Base-by-base conservation (phyloP, 1,140 invertebrate species). In the Drosophila mayri region DNA sequence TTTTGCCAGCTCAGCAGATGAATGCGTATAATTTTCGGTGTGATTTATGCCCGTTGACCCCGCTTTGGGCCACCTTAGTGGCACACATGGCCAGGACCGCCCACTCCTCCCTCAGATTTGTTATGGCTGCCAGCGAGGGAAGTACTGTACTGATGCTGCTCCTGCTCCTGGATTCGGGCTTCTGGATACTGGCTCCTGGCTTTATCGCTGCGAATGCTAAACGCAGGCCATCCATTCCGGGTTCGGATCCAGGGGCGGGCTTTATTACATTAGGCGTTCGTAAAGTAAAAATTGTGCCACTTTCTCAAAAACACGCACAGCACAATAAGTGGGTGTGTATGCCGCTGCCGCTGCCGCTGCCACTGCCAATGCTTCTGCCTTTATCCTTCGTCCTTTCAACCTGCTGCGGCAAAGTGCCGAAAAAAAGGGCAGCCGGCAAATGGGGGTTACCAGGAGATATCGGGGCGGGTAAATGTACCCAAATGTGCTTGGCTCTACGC, bases 21-120 rank as follows among this genome's bases (percentile, higher is more conserved):
- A 92, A 92, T 90, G 90, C 86, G 78, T 88, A 88, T 90, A 92
- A 92, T 88, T 92, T 92, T 91, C 79, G 78, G 77, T 92, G 85
- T 92, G 91, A 92, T 92, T 92, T 92, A 92, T 92, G 77, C 59
- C 81, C 81, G 79, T 76, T 90, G 85, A 88, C 85, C 85, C 86
- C 78, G 76, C 84, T 77, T 76, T 64, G 50, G 77, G 85, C 76
- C 65, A 60, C 57, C 63, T 68, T 76, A 76, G 65, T 32, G 50
- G 70, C 85, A 88, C 85, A 85, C 85, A 88, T 80, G 80, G 84
- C 77, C 47, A 47, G 35, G 35, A 47, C 46, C 57, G 50, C 18
- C 38, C 62, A 32, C 11, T 22, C n/a, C 80, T 68, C 82, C 77
- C 74, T 81, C 81, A 81, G 81, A 90, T 90, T 90, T 90, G 81